Base-by-base conservation (phyloP, 2,888 invertebrate genomes). In the Apamea crenata region DNA sequence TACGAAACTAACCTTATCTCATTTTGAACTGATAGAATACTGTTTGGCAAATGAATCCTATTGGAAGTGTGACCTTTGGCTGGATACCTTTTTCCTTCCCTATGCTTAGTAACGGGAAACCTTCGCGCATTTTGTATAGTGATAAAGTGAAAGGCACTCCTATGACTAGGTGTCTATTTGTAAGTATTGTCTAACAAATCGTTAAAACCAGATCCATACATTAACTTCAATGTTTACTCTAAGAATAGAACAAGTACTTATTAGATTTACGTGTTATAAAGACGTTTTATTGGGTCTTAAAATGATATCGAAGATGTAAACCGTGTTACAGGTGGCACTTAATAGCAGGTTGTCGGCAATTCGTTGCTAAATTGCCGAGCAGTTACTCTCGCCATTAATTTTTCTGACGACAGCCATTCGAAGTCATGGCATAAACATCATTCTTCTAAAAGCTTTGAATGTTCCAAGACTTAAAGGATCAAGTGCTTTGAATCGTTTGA, bases 341-440 rank as follows among this genome's bases (percentile, higher is more conserved):
- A 91, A 92, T 92, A 86, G 87, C 89, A 90, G 91, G 90, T 89
- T 88, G 89, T 86, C 86, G 88, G 90, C 92, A 92, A 93, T 93
- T 93, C 92, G 91, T 92, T 92, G 89, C 88, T 90, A 91, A 93
- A 93, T 92, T 90, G 91, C 91, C 89, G 87, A 91, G 88, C 87
- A 86, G 90, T 94, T 92, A 93, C 91, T 84, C 81, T 87, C 85
- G 78, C 89, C 94, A 94, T 94, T 93, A 94, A 94, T 94, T 93
- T 94, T 94, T 94, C 91, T 89, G 92, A 93, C 91, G 94, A 93
- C 92, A 92, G 91, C 91, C 91, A 91, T 94, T 92, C 90, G 90
- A 92, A 92, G 93, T 92, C 92, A 92, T 90, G 91, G 89, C 91
- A 91, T 92, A 94, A 93, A 93, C 92, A 93, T 93, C 88, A 91